Evolutionary conservation across 2,888 invertebrate species (phyloP), one percentile per base, ranked within the genome.

Genomic region (Aelia acuminata): DNA sequence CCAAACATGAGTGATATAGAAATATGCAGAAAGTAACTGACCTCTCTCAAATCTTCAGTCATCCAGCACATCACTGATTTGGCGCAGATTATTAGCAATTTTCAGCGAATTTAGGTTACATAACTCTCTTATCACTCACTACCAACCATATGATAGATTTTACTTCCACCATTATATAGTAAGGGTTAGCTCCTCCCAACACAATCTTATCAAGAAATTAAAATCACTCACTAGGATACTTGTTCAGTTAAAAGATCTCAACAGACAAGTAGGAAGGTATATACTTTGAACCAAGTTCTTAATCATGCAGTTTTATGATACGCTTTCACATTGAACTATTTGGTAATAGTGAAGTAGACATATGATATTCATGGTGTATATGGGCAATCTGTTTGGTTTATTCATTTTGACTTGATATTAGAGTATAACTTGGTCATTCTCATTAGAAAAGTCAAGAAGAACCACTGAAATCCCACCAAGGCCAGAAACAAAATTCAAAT

Each of bases 101-200:
- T 70, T 70, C 63, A 70, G 18, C 0, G 63, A 70, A 70, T 70
- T 70, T 70, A 18, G 63, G 63, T 70, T 35, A 63, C 63, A 63
- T 63, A 31, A 63, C 31, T 63, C 13, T 63, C 63, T 63, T 63
- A 70, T 70, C 63, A 70, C 63, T 70, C 31, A 31, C 18, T 35
- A 70, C 35, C 18, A 70, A 70, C 63, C 63, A 70, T 70, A 70
- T 70, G 63, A 70, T 70, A 70, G 31, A 70, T 70, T 70, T 63
- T 70, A 70, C 63, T 53, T 53, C 0, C 1, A 53, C 53, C 8
- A 7, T 53, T n/a, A n/a, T 53, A 53, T 18, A 13, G 1, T 43
- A 53, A 22, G 53, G n/a, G 53, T 53, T 53, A n/a, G 53, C 8
- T 20, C 50, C 8, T 50, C 22, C 3, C 5, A 50, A 50, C 5